These are phyloP conservation scores for Periplaneta americana DNA, from an alignment of 1,140 invertebrate species.

Conservation along the genomic window DNA sequence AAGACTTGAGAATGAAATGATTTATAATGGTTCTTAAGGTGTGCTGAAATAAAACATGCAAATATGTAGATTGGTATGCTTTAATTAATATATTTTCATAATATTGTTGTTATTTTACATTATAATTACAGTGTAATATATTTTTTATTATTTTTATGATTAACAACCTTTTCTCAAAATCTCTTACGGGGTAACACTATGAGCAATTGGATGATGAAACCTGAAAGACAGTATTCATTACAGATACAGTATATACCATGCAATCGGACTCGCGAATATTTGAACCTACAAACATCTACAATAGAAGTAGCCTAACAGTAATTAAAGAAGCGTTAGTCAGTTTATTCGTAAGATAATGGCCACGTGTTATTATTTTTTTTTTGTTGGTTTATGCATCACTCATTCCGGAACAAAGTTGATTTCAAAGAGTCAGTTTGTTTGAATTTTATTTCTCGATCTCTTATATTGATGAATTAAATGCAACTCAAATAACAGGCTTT, in stretches of 20 bases:
- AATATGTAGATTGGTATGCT: not conserved
- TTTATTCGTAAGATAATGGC: not conserved
- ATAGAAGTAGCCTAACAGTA: not conserved
- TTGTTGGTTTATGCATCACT: not conserved
- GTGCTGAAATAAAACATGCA: not conserved
- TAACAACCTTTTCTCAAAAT: slow-evolving; percentile 14
- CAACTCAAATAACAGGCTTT: slow-evolving; percentile 3
- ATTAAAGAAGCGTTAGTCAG: not conserved
- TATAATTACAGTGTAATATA: slow-evolving; percentile 16
- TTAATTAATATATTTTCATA: slow-evolving; percentile 16
- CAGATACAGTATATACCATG: not conserved
- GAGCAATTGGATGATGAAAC: slow-evolving; percentile 8
- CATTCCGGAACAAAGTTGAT: not conserved
- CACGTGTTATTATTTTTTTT: not conserved
- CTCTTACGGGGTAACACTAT: slow-evolving; percentile 9
- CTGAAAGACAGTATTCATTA: slow-evolving; percentile 5
- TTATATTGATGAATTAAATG: not conserved
- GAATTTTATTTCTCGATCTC: not conserved
- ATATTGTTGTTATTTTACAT: slow-evolving; percentile 15
- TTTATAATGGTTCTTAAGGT: no score
- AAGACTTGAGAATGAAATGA: no score
- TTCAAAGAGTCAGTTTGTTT: not conserved
- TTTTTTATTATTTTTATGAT: slow-evolving; percentile 10
- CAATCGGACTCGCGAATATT: not conserved
- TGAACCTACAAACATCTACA: slow-evolving; percentile 5